Conservation (phyloP, 2,113 vertebrate genomes). For the Corapipo altera region DNA sequence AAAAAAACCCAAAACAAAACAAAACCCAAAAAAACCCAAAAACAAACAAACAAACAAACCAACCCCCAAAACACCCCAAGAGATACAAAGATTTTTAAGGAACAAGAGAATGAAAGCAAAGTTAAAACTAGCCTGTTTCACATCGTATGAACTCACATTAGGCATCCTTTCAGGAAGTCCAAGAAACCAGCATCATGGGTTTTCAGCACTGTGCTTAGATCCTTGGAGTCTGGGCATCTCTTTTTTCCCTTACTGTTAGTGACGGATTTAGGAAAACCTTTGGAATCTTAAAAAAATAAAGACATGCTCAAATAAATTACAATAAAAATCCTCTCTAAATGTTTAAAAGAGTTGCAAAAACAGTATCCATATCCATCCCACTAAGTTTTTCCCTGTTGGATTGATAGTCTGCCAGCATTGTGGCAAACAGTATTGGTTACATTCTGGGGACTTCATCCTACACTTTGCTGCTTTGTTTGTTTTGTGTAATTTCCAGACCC, state of each 20-base stretch:
- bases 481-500: neutral
- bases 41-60: too few relatives aligned
- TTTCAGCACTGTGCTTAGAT: constrained; percentile 83
- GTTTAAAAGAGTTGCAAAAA: neutral
- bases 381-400: neutral
- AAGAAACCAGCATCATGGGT: constrained; percentile 84
- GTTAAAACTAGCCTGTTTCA: neutral
- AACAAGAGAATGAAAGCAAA: neutral
- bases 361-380: neutral
- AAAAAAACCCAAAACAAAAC: neutral
- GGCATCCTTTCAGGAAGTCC: constrained; percentile 88
- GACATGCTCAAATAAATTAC: neutral
- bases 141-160: constrained; percentile 76
- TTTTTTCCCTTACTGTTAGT: constrained; percentile 90
- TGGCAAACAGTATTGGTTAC: neutral
- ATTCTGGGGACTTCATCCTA: neutral
- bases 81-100: neutral
- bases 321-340: neutral
- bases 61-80: too few relatives aligned
- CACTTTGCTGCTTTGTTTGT: neutral
- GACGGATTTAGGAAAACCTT: constrained; percentile 85
- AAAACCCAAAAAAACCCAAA: neutral
- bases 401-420: neutral
- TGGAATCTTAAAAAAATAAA: constrained; percentile 82
- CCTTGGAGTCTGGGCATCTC: constrained; percentile 84